Conservation (phyloP, 2,888 invertebrate genomes). For the Acanthoscelides obtectus region DNA sequence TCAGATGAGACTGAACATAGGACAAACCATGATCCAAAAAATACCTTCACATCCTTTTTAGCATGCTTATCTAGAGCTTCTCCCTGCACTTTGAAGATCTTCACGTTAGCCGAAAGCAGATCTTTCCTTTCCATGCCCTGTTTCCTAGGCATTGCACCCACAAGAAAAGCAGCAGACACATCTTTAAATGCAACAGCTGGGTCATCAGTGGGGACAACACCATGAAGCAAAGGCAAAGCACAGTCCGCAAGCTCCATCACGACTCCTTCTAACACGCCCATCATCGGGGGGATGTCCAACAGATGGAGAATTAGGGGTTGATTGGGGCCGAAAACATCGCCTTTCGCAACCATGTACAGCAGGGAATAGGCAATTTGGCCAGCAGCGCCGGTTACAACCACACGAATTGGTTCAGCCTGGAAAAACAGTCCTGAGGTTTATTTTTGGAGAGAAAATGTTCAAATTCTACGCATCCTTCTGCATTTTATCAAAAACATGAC, state of each 20-base stretch:
- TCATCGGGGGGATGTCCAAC: conserved; percentile 93
- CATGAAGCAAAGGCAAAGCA: conserved; percentile 81
- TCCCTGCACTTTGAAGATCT: conserved; percentile 97
- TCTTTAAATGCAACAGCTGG: conserved; percentile 92
- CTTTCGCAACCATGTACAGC: conserved; percentile 90
- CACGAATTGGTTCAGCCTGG: conserved; percentile 80
- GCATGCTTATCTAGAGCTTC: conserved; percentile 76
- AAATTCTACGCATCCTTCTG: no score
- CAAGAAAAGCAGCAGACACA: conserved; percentile 92
- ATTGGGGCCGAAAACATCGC: conserved; percentile 88
- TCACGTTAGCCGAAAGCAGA: conserved; percentile 93
- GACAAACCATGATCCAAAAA: no score
- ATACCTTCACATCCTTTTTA: conserved; percentile 56
- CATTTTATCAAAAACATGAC: no score
- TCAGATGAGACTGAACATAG: no score
- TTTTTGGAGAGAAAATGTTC: no score
- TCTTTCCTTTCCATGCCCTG: conserved; percentile 98
- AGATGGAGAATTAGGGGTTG: conserved; percentile 85
- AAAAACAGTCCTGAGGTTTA: conserved; percentile 34
- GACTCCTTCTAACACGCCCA: conserved; percentile 95
- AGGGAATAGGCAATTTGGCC: conserved; percentile 99
- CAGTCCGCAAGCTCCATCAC: conserved; percentile 97
- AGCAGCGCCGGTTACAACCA: conserved; percentile 97
- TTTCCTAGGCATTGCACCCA: conserved; percentile 96
- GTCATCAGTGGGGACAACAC: conserved; percentile 83